phyloP scores from a whole-genome alignment of 2,888 invertebrate species.

The Charanyca ferruginea region DNA sequence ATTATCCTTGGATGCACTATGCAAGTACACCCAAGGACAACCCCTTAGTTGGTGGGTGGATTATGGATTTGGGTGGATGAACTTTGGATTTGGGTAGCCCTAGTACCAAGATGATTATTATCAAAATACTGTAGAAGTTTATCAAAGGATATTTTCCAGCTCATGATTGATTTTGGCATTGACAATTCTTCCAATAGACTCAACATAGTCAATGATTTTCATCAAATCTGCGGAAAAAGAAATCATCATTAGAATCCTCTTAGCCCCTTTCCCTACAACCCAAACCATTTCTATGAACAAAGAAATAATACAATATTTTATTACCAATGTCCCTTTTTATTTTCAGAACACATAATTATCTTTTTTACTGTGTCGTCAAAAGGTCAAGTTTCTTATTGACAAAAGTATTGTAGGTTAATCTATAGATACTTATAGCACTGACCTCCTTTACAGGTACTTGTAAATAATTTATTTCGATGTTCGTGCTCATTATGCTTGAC shows the following conservation, averaged over 20 bases:
- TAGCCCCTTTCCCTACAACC: not conserved
- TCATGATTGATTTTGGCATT: no score
- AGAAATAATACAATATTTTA: slow-evolving; percentile 5
- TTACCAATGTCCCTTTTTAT: not conserved
- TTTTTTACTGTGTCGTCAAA: not conserved
- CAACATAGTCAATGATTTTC: not conserved
- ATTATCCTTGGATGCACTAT: no score
- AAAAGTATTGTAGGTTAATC: slow-evolving; percentile 4
- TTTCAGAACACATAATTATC: slow-evolving; percentile 8
- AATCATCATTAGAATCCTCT: not conserved
- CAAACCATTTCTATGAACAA: not conserved
- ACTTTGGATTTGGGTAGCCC: no score
- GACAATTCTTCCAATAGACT: no score
- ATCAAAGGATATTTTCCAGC: no score
- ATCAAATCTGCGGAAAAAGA: not conserved
- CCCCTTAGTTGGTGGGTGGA: no score
- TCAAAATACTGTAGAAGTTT: no score
- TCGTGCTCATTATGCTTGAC: not conserved
- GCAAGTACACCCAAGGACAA: no score
- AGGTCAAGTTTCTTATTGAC: slow-evolving; percentile 4
- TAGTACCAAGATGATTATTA: no score
- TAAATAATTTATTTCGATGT: not conserved
- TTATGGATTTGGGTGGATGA: no score
- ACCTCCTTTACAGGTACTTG: not conserved
- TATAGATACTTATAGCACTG: not conserved